phyloP scores from a whole-genome alignment of 1,140 invertebrate species.

The Homarus americanus region DNA sequence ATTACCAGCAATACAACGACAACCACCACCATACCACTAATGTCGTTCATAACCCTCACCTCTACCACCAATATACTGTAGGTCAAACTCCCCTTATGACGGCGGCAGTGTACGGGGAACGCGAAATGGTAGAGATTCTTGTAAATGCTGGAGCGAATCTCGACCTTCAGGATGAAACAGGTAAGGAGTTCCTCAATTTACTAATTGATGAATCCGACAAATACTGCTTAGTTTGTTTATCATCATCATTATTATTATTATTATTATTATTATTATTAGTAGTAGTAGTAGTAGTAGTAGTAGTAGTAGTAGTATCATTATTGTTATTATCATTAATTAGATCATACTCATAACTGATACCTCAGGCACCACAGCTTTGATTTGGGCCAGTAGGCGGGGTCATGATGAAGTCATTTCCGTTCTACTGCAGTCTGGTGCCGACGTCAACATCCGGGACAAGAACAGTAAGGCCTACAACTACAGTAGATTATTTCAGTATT shows the following conservation, averaged over 20 bases:
- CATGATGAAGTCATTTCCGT: not conserved
- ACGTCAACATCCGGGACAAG: not conserved
- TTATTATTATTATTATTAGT: no score
- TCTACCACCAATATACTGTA: not conserved
- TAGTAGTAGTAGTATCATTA: no score
- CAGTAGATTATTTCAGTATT: not conserved
- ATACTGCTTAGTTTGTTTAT: no score
- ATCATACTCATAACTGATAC: not conserved
- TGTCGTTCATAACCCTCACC: no score
- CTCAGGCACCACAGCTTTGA: not conserved
- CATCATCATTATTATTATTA: no score
- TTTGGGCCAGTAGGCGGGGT: conserved; percentile 1
- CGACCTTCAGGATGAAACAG: not conserved
- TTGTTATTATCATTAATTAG: no score
- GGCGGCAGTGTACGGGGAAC: not conserved
- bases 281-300: no score
- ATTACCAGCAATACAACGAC: no score
- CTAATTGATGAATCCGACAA: no score
- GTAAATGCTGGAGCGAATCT: not conserved
- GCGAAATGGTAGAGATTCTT: not conserved
- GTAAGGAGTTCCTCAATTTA: no score
- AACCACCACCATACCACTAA: no score
- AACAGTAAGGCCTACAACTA: no score
- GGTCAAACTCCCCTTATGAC: not conserved
- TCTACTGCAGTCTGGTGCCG: not conserved